These are phyloP conservation scores for Uloborus diversus DNA, from an alignment of 1,140 invertebrate species.

Conservation along the genomic window DNA sequence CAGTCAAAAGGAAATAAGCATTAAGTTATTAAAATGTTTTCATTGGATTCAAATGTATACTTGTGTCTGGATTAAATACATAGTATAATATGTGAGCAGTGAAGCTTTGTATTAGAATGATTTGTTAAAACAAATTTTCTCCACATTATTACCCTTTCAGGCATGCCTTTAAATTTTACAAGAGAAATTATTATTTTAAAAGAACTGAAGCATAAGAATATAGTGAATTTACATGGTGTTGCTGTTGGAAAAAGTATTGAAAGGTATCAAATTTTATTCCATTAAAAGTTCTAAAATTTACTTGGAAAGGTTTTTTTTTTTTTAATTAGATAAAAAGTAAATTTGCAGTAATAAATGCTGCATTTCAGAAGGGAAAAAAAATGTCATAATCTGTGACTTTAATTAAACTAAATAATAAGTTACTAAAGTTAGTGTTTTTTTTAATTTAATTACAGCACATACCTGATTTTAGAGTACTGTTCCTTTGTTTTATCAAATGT, in stretches of 20 bases:
- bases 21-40: no score
- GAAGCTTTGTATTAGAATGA: no score
- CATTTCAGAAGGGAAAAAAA: not conserved
- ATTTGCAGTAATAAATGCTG: not conserved
- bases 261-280: not conserved
- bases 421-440: not conserved
- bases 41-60: no score
- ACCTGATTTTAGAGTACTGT: slow-evolving; percentile 20
- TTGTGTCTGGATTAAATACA: no score
- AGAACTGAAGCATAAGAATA: not conserved
- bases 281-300: not conserved
- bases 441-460: not conserved
- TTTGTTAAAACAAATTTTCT: no score
- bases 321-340: not conserved
- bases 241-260: not conserved
- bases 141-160: not conserved
- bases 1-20: no score
- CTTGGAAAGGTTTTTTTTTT: not conserved
- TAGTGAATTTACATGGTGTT: not conserved
- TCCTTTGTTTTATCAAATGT: not conserved
- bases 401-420: not conserved
- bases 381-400: not conserved
- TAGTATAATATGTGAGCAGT: no score
- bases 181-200: slow-evolving; percentile 6
- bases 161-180: not conserved